Conservation (phyloP, 2,113 vertebrate genomes). For the Steatornis caripensis region DNA sequence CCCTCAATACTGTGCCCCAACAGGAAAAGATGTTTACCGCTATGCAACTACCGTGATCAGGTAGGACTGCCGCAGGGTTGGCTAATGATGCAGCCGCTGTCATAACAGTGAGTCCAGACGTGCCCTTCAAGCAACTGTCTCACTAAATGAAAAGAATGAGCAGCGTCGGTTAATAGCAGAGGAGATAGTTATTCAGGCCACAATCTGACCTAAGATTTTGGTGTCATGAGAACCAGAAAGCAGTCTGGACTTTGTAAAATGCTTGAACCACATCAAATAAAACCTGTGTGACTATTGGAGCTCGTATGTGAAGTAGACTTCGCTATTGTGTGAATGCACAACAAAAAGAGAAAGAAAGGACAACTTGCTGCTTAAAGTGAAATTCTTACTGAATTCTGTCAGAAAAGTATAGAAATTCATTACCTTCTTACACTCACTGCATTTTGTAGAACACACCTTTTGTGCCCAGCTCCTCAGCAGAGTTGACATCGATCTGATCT, state of each 20-base stretch:
- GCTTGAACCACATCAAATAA: slow-evolving; percentile 7
- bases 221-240: slow-evolving; percentile 27
- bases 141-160: slow-evolving; percentile 20
- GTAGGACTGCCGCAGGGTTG: neutral
- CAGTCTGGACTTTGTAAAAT: neutral
- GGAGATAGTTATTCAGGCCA: neutral
- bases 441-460: neutral
- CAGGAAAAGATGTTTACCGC: neutral
- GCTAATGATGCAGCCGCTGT: neutral
- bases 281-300: neutral
- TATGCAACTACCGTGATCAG: neutral
- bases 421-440: neutral
- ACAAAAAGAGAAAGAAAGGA: neutral
- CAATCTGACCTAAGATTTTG: neutral
- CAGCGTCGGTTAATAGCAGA: neutral
- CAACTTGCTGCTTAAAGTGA: neutral
- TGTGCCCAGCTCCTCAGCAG: neutral
- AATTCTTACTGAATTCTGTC: neutral
- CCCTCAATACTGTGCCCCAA: neutral
- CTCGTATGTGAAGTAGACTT: neutral
- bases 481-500: neutral
- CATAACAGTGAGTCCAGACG: neutral
- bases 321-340: neutral
- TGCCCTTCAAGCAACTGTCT: neutral
- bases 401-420: neutral